Evolutionary conservation across 1,140 invertebrate genomes (phyloP).

Genomic region (Meteorus sp.): DNA sequence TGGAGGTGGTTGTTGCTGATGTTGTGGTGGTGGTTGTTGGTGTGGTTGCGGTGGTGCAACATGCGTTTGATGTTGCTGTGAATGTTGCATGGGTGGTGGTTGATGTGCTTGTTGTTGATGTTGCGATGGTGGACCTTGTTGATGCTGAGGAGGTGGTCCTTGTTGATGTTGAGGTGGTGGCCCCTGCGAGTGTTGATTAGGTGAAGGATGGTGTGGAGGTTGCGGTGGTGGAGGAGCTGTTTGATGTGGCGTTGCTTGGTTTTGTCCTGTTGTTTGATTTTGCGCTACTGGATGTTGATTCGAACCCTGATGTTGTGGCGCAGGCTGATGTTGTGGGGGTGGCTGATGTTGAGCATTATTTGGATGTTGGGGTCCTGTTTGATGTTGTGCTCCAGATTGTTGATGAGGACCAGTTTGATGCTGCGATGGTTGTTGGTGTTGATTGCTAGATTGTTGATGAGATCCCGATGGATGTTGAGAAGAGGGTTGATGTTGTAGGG

Average conservation of each 20-base stretch:
- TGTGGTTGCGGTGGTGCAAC: conserved; percentile 22
- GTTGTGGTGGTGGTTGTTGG: conserved; percentile 24
- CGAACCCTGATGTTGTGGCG: conserved; percentile 15
- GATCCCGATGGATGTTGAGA: conserved; percentile 25
- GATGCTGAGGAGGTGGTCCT: conserved; percentile 18
- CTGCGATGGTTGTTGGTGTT: conserved; percentile 24
- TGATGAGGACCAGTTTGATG: no score
- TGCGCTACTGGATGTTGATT: conserved; percentile 25
- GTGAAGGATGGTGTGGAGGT: conserved; percentile 33
- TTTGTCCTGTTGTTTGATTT: no score
- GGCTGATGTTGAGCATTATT: no score
- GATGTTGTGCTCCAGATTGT: conserved; percentile 20
- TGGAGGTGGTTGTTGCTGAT: conserved; percentile 24
- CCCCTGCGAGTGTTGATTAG: conserved; percentile 28
- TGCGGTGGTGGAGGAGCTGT: conserved; percentile 26
- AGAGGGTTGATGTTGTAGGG: conserved; percentile 21
- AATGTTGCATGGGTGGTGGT: conserved; percentile 20
- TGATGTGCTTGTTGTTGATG: conserved; percentile 26
- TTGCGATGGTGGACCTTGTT: conserved; percentile 19
- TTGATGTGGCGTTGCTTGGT: conserved; percentile 23
- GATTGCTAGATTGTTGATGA: conserved; percentile 22
- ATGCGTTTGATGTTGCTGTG: conserved; percentile 22
- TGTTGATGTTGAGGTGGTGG: conserved; percentile 23
- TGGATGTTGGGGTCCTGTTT: conserved; percentile 23
- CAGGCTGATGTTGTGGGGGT: conserved; percentile 19